A percentile compares a stretch with the other conserved stretches of the same genome.
These are phyloP conservation scores for Patella caerulea DNA, from an alignment of 2,888 invertebrate species.

Conservation along the genomic window DNA sequence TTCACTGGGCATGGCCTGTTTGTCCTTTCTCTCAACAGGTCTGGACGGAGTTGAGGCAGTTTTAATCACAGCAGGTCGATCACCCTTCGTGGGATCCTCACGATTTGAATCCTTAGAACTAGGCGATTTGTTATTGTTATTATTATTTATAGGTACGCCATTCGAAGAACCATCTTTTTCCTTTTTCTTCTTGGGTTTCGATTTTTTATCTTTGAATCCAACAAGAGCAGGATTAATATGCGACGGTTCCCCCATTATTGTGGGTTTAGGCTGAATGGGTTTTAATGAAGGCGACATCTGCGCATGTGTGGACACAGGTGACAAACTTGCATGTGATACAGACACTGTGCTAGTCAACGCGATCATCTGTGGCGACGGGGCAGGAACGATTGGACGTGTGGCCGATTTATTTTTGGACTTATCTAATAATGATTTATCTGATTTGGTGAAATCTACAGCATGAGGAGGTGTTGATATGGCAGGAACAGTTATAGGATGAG, in stretches of 20 bases:
- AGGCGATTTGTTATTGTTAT: slow-evolving; percentile 15
- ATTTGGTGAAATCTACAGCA: slow-evolving; percentile 30
- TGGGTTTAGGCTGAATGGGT: slow-evolving; percentile 71
- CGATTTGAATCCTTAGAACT: slow-evolving; percentile 24
- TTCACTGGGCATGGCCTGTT: slow-evolving; percentile 13
- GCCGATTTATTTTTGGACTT: slow-evolving; percentile 34
- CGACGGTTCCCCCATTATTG: slow-evolving; percentile 67
- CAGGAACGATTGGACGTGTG: slow-evolving; percentile 67
- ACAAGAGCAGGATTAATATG: slow-evolving; percentile 63
- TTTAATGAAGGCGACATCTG: slow-evolving; percentile 63
- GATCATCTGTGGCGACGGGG: slow-evolving; percentile 58
- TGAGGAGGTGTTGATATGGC: slow-evolving; percentile 32
- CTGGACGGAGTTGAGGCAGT: slow-evolving; percentile 66
- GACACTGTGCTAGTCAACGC: slow-evolving; percentile 51
- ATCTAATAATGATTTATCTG: slow-evolving; percentile 56
- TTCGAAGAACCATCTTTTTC: slow-evolving; percentile 30
- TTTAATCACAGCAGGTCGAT: slow-evolving; percentile 54
- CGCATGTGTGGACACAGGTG: slow-evolving; percentile 54
- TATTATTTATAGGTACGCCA: slow-evolving; percentile 14
- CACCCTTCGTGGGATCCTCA: slow-evolving; percentile 43
- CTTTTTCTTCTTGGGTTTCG: slow-evolving; percentile 68
- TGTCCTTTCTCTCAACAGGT: slow-evolving; percentile 24
- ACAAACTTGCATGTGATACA: slow-evolving; percentile 51
- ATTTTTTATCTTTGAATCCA: slow-evolving; percentile 67
- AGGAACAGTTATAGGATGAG: slow-evolving; percentile 43